These are phyloP conservation scores for Drosophila lowei DNA, from an alignment of 1,140 invertebrate species.

Conservation along the genomic window DNA sequence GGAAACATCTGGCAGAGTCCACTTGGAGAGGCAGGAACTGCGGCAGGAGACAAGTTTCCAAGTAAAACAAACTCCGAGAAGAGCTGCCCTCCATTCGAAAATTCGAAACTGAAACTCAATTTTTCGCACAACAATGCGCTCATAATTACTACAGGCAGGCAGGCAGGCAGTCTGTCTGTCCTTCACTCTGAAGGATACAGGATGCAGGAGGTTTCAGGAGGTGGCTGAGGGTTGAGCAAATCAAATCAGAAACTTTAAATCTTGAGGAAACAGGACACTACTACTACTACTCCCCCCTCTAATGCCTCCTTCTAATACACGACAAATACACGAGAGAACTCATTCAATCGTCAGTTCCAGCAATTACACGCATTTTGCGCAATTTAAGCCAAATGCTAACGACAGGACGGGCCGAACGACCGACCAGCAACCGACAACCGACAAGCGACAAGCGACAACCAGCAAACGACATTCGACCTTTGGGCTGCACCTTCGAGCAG, in stretches of 20 bases:
- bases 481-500: slow-evolving; percentile 67
- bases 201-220: background rate
- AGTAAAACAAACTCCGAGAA: slow-evolving; percentile 58
- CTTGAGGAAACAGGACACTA: slow-evolving; percentile 47
- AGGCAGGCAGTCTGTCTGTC: background rate
- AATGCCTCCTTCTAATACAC: slow-evolving; percentile 49
- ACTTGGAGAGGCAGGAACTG: slow-evolving; percentile 24
- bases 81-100: slow-evolving; percentile 11
- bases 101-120: slow-evolving; percentile 65
- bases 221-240: slow-evolving; percentile 26
- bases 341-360: slow-evolving; percentile 80
- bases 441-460: slow-evolving; percentile 47
- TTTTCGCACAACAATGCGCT: slow-evolving; percentile 76
- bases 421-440: slow-evolving; percentile 47
- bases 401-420: slow-evolving; percentile 63
- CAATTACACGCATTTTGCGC: slow-evolving; percentile 82
- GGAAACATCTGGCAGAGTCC: slow-evolving; percentile 51
- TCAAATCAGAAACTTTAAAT: slow-evolving; percentile 79
- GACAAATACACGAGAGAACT: slow-evolving; percentile 32
- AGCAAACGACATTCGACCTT: slow-evolving; percentile 61
- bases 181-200: too few relatives aligned
- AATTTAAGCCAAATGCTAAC: slow-evolving; percentile 83
- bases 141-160: slow-evolving; percentile 63
- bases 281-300: slow-evolving; percentile 7
- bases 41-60: slow-evolving; percentile 50